Evolutionary conservation across 2,113 vertebrate genomes (phyloP).

Genomic region (Montifringilla adamsi): DNA sequence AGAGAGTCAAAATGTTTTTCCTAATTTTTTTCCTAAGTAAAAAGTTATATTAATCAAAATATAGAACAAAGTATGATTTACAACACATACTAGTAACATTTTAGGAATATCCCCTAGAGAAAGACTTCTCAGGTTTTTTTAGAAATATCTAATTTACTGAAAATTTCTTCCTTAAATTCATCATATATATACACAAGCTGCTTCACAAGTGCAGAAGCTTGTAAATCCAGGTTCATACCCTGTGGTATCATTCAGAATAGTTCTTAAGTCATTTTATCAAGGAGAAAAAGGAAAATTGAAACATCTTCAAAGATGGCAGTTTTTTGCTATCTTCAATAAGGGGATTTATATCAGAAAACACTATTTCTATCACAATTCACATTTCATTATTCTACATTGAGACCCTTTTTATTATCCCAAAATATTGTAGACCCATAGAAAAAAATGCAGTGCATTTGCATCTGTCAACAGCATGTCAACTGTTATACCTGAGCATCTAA

Average conservation of each 20-base stretch:
- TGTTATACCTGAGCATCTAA: not conserved
- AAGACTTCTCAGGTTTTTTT: not conserved
- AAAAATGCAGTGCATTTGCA: not conserved
- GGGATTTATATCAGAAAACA: not conserved
- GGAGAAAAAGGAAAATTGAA: not conserved
- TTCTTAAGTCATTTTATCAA: not conserved
- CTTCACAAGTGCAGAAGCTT: not conserved
- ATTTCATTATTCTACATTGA: not conserved
- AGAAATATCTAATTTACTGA: not conserved
- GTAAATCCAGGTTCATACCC: not conserved
- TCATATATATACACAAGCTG: not conserved
- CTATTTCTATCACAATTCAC: not conserved
- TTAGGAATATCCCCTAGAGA: not conserved
- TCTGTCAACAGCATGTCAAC: not conserved
- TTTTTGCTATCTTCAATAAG: not conserved
- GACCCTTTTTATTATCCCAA: not conserved
- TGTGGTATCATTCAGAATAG: not conserved
- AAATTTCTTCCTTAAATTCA: not conserved
- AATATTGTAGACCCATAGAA: not conserved
- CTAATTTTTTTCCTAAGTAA: not conserved
- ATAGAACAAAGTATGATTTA: not conserved
- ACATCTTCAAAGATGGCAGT: not conserved
- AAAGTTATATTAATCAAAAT: not conserved
- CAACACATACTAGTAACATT: not conserved
- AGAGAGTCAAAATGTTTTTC: not conserved